Conservation (phyloP, 2,113 vertebrate species). For the Salvelinus fontinalis region DNA sequence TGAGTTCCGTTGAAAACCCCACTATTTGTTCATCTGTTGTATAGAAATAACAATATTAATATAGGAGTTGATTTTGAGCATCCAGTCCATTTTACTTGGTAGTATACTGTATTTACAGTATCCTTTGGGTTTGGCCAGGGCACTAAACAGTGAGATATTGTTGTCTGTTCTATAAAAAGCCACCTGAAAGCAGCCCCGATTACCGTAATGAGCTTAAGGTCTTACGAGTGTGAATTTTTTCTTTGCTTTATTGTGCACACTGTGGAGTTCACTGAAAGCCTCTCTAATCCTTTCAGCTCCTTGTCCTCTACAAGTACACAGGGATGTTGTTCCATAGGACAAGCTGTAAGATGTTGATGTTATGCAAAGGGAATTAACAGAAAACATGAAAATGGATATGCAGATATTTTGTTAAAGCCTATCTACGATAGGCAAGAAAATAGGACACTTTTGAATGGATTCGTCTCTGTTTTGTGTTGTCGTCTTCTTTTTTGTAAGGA, state of each 20-base stretch:
- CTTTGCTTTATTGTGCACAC: conserved; percentile 68
- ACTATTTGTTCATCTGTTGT: neutral
- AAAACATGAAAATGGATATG: conserved; percentile 36
- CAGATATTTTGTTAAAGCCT: conserved; percentile 43
- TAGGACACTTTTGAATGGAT: conserved; percentile 42
- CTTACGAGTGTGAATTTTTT: conserved; percentile 72
- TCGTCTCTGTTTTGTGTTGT: conserved; percentile 39
- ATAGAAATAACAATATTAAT: neutral
- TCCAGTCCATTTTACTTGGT: neutral
- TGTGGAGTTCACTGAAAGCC: conserved; percentile 71
- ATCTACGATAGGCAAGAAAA: conserved; percentile 18
- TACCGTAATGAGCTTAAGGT: conserved; percentile 91
- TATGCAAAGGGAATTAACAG: conserved; percentile 17
- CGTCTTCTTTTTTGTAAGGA: conserved; percentile 18
- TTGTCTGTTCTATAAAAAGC: conserved; percentile 67
- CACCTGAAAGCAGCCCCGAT: conserved; percentile 69
- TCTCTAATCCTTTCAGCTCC: conserved; percentile 79
- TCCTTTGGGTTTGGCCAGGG: neutral
- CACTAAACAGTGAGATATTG: conserved; percentile 36
- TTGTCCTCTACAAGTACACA: conserved; percentile 51
- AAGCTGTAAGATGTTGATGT: neutral
- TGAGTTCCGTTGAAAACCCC: no score
- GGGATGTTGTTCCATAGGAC: conserved; percentile 37
- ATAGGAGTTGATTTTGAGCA: neutral
- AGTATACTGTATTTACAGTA: neutral